Conservation (phyloP, 2,888 invertebrate genomes). For the Pardosa pseudoannulata region DNA sequence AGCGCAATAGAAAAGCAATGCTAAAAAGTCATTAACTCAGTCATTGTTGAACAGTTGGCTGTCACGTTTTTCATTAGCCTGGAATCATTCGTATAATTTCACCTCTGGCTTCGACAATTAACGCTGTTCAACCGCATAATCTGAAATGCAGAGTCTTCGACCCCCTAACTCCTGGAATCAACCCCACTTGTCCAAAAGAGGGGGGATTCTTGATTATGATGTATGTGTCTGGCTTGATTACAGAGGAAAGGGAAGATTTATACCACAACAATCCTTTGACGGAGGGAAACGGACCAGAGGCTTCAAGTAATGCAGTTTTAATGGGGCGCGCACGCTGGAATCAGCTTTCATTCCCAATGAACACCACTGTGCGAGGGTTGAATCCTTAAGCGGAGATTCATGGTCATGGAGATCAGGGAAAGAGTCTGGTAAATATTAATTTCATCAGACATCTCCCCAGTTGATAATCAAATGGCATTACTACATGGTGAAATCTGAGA, state of each 20-base stretch:
- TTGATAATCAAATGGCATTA: too few species aligned
- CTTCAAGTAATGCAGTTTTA: slow-evolving; percentile 11
- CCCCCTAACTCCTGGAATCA: neutral
- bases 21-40: too few species aligned
- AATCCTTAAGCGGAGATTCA: neutral
- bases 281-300: neutral
- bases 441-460: too few species aligned
- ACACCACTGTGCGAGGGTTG: neutral
- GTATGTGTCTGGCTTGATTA: slow-evolving; percentile 10
- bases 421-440: too few species aligned
- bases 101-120: neutral
- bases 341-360: neutral
- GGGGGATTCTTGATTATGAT: slow-evolving; percentile 10
- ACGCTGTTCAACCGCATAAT: neutral
- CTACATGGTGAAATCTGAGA: too few species aligned
- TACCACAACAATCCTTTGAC: slow-evolving; percentile 12
- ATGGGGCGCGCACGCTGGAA: neutral
- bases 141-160: neutral
- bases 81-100: too few species aligned
- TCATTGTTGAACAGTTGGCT: too few species aligned
- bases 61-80: too few species aligned
- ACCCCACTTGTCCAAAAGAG: neutral
- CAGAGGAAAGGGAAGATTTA: neutral
- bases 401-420: too few species aligned
- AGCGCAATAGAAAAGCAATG: too few species aligned